A percentile compares a stretch with the other conserved stretches of the same genome.
These are phyloP conservation scores for Ectobius pallidus DNA, from an alignment of 2,888 invertebrate genomes.

Conservation along the genomic window DNA sequence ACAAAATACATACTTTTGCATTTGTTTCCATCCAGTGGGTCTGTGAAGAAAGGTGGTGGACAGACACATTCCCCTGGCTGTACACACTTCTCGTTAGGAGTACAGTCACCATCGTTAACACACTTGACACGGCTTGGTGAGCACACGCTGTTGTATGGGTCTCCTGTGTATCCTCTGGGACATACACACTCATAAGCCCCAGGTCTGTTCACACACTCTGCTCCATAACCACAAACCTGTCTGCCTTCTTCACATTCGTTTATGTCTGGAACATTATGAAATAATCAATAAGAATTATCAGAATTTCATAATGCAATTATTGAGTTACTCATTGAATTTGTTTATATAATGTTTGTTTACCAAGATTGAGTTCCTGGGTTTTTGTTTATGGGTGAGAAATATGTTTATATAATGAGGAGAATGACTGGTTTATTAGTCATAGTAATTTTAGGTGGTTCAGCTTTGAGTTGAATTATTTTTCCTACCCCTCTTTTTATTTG, in stretches of 20 bases:
- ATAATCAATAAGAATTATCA: constrained; percentile 10
- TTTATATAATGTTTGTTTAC: too few species aligned
- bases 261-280: constrained; percentile 64
- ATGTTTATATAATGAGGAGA: too few species aligned
- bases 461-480: too few species aligned
- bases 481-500: too few species aligned
- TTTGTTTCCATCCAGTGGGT: constrained; percentile 79
- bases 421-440: too few species aligned
- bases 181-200: constrained; percentile 83
- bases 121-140: constrained; percentile 83
- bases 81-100: constrained; percentile 86
- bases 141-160: constrained; percentile 82
- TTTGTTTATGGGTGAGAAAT: too few species aligned
- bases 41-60: constrained; percentile 87
- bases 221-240: constrained; percentile 83
- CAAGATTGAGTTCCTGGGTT: too few species aligned
- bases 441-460: too few species aligned
- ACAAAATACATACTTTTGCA: constrained; percentile 79
- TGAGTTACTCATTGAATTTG: too few species aligned
- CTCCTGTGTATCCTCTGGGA: constrained; percentile 80
- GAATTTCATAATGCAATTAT: too few species aligned
- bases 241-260: constrained; percentile 82
- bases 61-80: constrained; percentile 92
- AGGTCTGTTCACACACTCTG: constrained; percentile 80
- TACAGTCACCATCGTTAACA: constrained; percentile 81